Evolutionary conservation across 2,797 vertebrate genomes (phyloP).

Genomic region (Setipinna tenuifilis): DNA sequence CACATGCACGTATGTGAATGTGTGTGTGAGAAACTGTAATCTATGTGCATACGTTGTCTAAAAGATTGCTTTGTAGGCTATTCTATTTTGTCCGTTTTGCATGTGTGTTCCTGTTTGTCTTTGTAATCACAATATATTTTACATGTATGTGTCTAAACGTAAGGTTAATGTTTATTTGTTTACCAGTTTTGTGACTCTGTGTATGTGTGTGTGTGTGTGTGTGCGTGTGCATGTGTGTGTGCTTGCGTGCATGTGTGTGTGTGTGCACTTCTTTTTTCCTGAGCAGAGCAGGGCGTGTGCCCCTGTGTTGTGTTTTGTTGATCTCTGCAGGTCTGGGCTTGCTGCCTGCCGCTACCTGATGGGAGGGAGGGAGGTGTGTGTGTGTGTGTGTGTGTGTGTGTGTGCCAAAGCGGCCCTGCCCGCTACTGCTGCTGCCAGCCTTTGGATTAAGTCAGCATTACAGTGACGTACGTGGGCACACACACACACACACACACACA

Average conservation of each 20-base stretch:
- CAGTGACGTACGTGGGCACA: not conserved
- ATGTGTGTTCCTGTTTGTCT: too few relatives aligned
- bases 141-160: too few relatives aligned
- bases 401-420: not conserved
- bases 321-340: slow-evolving; percentile 61
- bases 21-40: too few relatives aligned
- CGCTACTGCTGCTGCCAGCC: not conserved
- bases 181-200: too few relatives aligned
- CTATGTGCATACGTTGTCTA: too few relatives aligned
- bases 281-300: slow-evolving; percentile 40
- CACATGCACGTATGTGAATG: too few relatives aligned
- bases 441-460: slow-evolving; percentile 13
- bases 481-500: slow-evolving; percentile 28
- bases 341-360: slow-evolving; percentile 63
- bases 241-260: slow-evolving; percentile 6
- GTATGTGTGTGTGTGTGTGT: not conserved
- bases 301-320: slow-evolving; percentile 51
- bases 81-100: too few relatives aligned
- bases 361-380: slow-evolving; percentile 44
- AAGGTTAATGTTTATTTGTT: too few relatives aligned
- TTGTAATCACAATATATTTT: too few relatives aligned
- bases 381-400: not conserved
- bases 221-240: not conserved
- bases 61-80: too few relatives aligned
- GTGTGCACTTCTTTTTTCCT: not conserved